Base-by-base conservation (phyloP, 2,797 vertebrate genomes). In the Myotis daubentonii region DNA sequence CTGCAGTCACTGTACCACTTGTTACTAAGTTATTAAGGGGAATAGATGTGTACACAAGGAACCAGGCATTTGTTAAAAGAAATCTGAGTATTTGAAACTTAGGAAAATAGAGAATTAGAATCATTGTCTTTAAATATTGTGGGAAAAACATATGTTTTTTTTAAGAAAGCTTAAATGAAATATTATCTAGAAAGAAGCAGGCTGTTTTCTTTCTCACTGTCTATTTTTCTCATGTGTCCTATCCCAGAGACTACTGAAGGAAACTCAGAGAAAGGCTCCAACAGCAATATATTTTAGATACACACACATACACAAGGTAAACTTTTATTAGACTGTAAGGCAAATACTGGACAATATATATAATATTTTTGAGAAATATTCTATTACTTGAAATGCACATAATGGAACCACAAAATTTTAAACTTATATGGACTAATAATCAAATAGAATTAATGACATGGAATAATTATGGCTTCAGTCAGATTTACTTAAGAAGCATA, bases 391-490 rank as follows among this genome's bases (percentile, higher is more conserved):
- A 91, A 89, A 80, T 38, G 53, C 2, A 91, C 10, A 76, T 38
- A 66, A 74, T 20, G 82, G 10, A 57, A 28, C 15, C 20, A 82
- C 2, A 55, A 13, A 86, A 60, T 83, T 84, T 82, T 81, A 66
- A 93, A 85, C 28, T 0, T 1, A n/a, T 33, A 89, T 25, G 55
- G 12, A 53, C 84, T 65, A 83, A 49, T 68, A 55, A 84, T 33
- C 7, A 51, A 51, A 41, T 22, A 82, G 0, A 89, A 86, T 25
- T 44, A 51, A 68, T 33, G 41, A 82, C 41, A 65, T 2, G 55
- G 11, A 97, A 81, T 91, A 74, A 92, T 79, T 25, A 76, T 1
- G 15, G 20, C 25, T 83, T 89, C 71, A 80, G 23, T 87, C 8
- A 65, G 28, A 51, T 51, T 93, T n/a, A 62, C 12, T 53, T 89